Conservation (phyloP, 2,888 invertebrate genomes). For the Troilus luridus region DNA sequence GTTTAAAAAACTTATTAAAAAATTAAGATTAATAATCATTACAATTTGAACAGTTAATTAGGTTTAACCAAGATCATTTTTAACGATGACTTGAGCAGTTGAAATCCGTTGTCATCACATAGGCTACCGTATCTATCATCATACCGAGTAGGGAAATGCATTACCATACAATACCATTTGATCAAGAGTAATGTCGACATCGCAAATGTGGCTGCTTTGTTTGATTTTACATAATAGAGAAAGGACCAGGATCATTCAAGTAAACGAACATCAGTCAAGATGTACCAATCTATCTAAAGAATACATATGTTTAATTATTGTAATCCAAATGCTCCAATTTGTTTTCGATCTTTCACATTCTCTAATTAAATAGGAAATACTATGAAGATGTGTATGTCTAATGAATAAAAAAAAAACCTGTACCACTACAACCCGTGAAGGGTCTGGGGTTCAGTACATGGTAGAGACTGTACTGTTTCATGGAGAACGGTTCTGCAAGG, state of each 20-base stretch:
- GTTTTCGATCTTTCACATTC: too few species aligned
- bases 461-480: too few species aligned
- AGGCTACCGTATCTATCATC: background rate
- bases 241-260: background rate
- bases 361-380: too few species aligned
- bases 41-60: background rate
- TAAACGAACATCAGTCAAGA: background rate
- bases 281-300: background rate
- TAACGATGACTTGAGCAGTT: background rate
- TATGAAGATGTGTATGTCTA: too few species aligned
- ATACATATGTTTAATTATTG: background rate
- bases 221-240: conserved; percentile 19
- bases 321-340: background rate
- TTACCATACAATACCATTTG: conserved; percentile 33
- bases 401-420: too few species aligned
- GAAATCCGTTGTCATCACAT: conserved; percentile 5
- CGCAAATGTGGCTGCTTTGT: background rate
- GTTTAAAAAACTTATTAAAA: too few species aligned
- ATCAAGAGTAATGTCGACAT: conserved; percentile 30
- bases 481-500: too few species aligned
- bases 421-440: too few species aligned
- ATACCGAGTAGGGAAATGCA: background rate
- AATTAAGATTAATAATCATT: background rate
- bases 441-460: too few species aligned
- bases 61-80: background rate